Base-by-base conservation (phyloP, 2,888 invertebrate species). In the Hyposoter didymator region DNA sequence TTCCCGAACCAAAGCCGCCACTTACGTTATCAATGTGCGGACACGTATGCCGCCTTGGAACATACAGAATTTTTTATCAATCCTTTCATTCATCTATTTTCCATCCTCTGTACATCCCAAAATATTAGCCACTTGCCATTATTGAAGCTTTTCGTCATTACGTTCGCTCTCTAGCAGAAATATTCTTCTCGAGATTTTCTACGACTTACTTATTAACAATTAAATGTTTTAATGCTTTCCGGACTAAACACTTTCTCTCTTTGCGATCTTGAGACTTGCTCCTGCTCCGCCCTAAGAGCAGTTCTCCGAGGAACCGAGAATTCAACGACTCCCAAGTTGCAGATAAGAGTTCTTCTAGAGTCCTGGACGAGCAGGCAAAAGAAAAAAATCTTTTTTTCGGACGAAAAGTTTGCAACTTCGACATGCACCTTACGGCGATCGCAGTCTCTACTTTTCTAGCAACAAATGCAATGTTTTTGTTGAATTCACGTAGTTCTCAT, bases 21-120 rank as follows among this genome's bases (percentile, higher is more conserved):
- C 69, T 78, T 69, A 78, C 59, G 55, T 78, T 69, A 78, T 78
- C 78, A 78, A 69, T 66, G 64, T 66, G 14, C 7, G 28, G 43
- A 74, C 17, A 28, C 22, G 22, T 35, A 2, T 52, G 39, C 12
- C 12, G 52, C 14, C 5, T 19, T 19, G 22, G 28, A 59, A 28
- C 72, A 72, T 10, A 74, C 43, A 45, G 73, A 74, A 74, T 74
- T 49, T 39, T 74, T 74, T 8, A 74, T 74, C 45, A 35, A 22
- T 2, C 7, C 7, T 14, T 2, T 55, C 12, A 22, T n/a, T 59
- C 43, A 22, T 52, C 52, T 12, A 52, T 52, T 19, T 72, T 52
- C 7, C 39, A 52, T 22, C n/a, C n/a, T 3, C 17, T n/a, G 10
- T 39, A 52, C 10, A 2, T 32, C 12, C 8, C 49, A 28, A 39